Conservation (phyloP, 2,888 invertebrate species). For the Acrobasis consociella region DNA sequence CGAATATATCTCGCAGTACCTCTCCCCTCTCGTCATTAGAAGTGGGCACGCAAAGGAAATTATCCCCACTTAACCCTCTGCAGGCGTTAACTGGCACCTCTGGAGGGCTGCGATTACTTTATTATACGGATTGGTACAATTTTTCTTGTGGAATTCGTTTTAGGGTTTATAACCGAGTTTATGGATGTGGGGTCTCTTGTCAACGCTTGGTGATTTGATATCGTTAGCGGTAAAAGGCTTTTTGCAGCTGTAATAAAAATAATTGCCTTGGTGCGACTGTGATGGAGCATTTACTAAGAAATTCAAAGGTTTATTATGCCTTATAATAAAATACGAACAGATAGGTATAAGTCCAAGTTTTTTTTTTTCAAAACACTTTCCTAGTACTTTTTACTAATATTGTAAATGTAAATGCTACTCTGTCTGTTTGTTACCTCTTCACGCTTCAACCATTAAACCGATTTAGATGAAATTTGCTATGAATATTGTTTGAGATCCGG, state of each 20-base stretch:
- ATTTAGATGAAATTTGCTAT: too few species aligned
- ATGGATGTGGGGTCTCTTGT: conserved; percentile 21
- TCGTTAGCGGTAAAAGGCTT: conserved; percentile 1
- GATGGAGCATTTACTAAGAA: not conserved
- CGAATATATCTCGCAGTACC: conserved; percentile 10
- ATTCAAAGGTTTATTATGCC: not conserved
- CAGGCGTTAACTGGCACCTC: conserved; percentile 82
- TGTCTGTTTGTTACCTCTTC: too few species aligned
- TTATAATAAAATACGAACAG: not conserved
- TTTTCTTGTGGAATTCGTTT: conserved; percentile 56
- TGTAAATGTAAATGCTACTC: too few species aligned
- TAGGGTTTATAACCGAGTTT: conserved; percentile 29
- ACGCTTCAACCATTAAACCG: too few species aligned
- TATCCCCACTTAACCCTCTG: conserved; percentile 81
- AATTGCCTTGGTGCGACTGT: not conserved
- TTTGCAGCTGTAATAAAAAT: conserved; percentile 7
- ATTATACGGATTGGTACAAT: conserved; percentile 75
- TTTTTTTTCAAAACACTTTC: too few species aligned
- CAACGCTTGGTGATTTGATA: conserved; percentile 13
- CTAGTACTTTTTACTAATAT: too few species aligned
- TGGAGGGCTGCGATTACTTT: conserved; percentile 79
- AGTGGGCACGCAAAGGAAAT: conserved; percentile 81
- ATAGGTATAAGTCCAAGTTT: too few species aligned
- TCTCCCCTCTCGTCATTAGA: conserved; percentile 36
- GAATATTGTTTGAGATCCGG: too few species aligned